phyloP scores from a whole-genome alignment of 2,113 vertebrate genomes.

The Clinocottus analis region DNA sequence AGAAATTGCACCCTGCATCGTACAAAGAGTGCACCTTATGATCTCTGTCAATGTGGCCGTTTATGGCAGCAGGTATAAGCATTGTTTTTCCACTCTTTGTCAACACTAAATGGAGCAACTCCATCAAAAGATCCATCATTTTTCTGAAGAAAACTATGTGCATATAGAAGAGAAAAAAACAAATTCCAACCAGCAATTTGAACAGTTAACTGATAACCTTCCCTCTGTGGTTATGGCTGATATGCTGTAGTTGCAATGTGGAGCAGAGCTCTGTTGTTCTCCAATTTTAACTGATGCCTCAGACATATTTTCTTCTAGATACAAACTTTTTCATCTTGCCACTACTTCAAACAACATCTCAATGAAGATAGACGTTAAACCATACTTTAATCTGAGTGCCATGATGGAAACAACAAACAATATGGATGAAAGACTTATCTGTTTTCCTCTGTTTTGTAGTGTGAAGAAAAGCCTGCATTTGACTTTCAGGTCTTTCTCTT shows the following conservation, averaged over 20 bases:
- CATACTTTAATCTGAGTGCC: slow-evolving; percentile 23
- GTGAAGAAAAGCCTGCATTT: slow-evolving; percentile 44
- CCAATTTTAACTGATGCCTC: slow-evolving; percentile 30
- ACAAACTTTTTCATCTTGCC: slow-evolving; percentile 29
- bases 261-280: slow-evolving; percentile 42
- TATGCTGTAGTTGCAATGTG: slow-evolving; percentile 13
- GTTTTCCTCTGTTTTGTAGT: slow-evolving; percentile 20
- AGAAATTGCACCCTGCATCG: slow-evolving; percentile 30
- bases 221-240: neutral
- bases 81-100: slow-evolving; percentile 26
- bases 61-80: slow-evolving; percentile 31
- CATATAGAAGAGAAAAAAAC: slow-evolving; percentile 3
- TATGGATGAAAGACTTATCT: slow-evolving; percentile 1
- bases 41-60: slow-evolving; percentile 29
- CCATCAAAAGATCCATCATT: slow-evolving; percentile 21
- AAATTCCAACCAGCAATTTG: neutral
- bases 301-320: slow-evolving; percentile 24
- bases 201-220: slow-evolving; percentile 35
- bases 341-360: slow-evolving; percentile 30
- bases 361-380: slow-evolving; percentile 30
- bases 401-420: slow-evolving; percentile 31
- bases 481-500: slow-evolving; percentile 48
- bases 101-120: slow-evolving; percentile 21
- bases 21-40: slow-evolving; percentile 31
- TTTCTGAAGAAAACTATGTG: neutral